phyloP scores from a whole-genome alignment of 2,888 invertebrate species.

The Embidobia sp. region DNA sequence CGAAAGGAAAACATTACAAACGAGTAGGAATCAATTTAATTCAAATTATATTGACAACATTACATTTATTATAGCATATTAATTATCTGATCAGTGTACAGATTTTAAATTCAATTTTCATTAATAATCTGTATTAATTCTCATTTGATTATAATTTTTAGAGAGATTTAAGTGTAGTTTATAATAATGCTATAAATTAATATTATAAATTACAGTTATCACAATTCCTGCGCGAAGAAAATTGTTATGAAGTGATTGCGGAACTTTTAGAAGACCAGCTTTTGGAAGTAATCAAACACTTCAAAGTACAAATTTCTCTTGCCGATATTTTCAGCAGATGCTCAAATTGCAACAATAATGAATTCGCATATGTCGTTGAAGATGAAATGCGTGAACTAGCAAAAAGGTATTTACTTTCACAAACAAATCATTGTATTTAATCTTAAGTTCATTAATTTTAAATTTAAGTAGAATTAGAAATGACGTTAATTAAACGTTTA shows the following conservation, averaged over 20 bases:
- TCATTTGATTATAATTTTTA: too few species aligned
- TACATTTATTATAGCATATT: too few species aligned
- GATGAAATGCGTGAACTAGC: conserved; percentile 79
- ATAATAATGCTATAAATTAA: background rate
- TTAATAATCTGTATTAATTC: too few species aligned
- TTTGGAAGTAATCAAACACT: conserved; percentile 85
- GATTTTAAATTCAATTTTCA: too few species aligned
- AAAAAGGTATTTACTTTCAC: conserved; percentile 69
- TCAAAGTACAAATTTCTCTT: conserved; percentile 85
- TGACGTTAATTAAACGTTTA: too few species aligned
- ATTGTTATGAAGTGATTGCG: conserved; percentile 83
- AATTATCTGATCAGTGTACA: too few species aligned
- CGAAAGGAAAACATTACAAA: conserved; percentile 82
- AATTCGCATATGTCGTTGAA: conserved; percentile 81
- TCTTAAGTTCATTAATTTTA: too few species aligned
- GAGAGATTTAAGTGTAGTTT: too few species aligned
- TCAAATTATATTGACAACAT: too few species aligned
- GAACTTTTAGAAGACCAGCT: conserved; percentile 85
- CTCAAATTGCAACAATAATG: conserved; percentile 83
- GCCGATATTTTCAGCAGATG: conserved; percentile 88
- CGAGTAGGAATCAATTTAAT: conserved; percentile 74
- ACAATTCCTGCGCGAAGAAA: conserved; percentile 83
- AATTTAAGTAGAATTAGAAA: too few species aligned
- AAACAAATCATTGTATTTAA: too few species aligned
- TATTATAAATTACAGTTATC: conserved; percentile 51